Percentiles rank a stretch among this genome's conserved stretches.
These are phyloP conservation scores for Dicyrtoma fusca DNA, from an alignment of 2,888 invertebrate species.

Conservation along the genomic window DNA sequence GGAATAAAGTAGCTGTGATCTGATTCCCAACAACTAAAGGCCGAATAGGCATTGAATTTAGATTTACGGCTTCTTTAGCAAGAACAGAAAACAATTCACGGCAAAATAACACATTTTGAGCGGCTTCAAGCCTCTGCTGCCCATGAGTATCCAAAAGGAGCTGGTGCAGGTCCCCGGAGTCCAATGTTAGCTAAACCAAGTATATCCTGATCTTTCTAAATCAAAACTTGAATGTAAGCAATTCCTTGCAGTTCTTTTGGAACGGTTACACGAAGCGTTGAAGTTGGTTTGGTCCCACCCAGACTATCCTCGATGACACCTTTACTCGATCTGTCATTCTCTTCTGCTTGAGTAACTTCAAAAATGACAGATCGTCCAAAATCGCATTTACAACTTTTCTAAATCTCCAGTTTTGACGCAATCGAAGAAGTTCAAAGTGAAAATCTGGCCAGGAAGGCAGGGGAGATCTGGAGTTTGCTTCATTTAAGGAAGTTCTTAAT, in stretches of 20 bases:
- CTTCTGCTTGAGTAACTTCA: slow-evolving; percentile 93
- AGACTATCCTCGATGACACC: slow-evolving; percentile 10
- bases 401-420: slow-evolving; percentile 93
- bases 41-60: slow-evolving; percentile 85
- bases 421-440: slow-evolving; percentile 83
- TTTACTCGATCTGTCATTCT: slow-evolving; percentile 61
- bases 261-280: slow-evolving; percentile 86
- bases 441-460: slow-evolving; percentile 80
- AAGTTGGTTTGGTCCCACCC: slow-evolving; percentile 64
- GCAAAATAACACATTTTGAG: slow-evolving; percentile 95
- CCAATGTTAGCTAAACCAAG: slow-evolving; percentile 82
- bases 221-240: slow-evolving; percentile 92
- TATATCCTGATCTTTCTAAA: slow-evolving; percentile 93
- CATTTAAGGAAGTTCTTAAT: slow-evolving; percentile 77
- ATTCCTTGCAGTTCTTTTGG: slow-evolving; percentile 94
- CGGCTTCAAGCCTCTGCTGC: slow-evolving; percentile 95
- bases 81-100: slow-evolving; percentile 93
- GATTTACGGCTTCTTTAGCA: slow-evolving; percentile 91
- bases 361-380: slow-evolving; percentile 95
- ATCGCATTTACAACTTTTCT: slow-evolving; percentile 95
- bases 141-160: slow-evolving; percentile 79
- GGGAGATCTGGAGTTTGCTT: slow-evolving; percentile 62
- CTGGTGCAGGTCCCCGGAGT: slow-evolving; percentile 74
- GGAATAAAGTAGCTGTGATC: slow-evolving; percentile 90
- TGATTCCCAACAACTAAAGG: slow-evolving; percentile 97